These are phyloP conservation scores for Oryzias sinensis DNA, from an alignment of 2,797 vertebrate genomes.

Conservation along the genomic window DNA sequence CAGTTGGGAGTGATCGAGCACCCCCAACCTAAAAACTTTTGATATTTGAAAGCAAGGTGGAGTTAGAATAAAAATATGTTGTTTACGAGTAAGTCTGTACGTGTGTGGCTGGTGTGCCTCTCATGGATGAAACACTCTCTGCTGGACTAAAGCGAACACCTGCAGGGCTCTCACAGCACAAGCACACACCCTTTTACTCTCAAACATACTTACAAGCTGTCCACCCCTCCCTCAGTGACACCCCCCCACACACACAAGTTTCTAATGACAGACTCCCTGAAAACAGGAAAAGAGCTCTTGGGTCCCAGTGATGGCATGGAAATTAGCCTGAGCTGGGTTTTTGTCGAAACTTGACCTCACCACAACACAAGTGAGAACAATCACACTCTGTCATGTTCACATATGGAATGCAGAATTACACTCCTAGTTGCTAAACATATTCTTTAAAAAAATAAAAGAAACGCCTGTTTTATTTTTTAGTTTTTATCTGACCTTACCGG, in stretches of 20 bases:
- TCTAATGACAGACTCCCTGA: constrained; percentile 68
- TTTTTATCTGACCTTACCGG: background rate
- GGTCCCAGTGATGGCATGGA: constrained; percentile 72
- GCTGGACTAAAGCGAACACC: constrained; percentile 53
- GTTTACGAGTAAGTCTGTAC: background rate
- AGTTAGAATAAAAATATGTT: background rate
- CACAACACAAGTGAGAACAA: constrained; percentile 51
- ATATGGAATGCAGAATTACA: constrained; percentile 28
- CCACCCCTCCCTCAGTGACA: constrained; percentile 16
- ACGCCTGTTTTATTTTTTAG: too few species aligned
- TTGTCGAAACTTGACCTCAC: constrained; percentile 76
- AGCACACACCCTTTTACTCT: constrained; percentile 5
- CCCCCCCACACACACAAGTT: constrained; percentile 15
- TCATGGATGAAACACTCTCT: constrained; percentile 30
- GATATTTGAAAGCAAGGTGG: background rate
- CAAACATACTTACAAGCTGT: constrained; percentile 17
- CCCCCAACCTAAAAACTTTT: too few species aligned
- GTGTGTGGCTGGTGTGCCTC: background rate
- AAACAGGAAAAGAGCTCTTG: constrained; percentile 72
- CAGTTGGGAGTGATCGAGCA: too few species aligned
- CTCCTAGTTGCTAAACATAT: constrained; percentile 1
- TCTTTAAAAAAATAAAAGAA: too few species aligned
- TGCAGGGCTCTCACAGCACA: constrained; percentile 43
- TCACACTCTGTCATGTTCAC: constrained; percentile 24
- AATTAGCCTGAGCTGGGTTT: constrained; percentile 65